These are phyloP conservation scores for Antrozous pallidus DNA, from an alignment of 2,797 vertebrate species.

Conservation along the genomic window DNA sequence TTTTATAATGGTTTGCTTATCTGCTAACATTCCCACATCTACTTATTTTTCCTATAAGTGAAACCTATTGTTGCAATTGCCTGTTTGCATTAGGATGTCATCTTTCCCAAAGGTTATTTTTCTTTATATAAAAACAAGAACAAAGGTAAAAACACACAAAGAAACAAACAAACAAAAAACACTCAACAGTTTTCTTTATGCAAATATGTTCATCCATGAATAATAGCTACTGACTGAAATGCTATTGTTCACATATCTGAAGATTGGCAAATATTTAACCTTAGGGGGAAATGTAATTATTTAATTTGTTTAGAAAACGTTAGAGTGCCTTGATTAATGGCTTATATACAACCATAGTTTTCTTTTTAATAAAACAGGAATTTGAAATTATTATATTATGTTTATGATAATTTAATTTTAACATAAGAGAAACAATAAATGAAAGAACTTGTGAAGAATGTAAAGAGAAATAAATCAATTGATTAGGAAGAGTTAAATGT, in stretches of 20 bases:
- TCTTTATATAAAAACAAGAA: not conserved
- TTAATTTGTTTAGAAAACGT: conserved; percentile 53
- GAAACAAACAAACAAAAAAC: not conserved
- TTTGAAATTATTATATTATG: not conserved
- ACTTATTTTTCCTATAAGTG: not conserved
- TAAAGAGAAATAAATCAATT: not conserved
- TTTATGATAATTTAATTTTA: conserved; percentile 15
- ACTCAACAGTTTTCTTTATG: conserved; percentile 35
- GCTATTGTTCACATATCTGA: conserved; percentile 59
- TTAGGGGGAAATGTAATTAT: conserved; percentile 55
- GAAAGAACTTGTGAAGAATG: not conserved
- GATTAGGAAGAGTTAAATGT: not conserved
- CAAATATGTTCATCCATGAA: conserved; percentile 44
- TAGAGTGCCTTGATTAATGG: conserved; percentile 36
- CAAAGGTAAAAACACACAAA: not conserved
- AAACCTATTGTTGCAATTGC: not conserved
- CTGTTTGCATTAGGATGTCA: not conserved
- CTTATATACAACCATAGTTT: conserved; percentile 44
- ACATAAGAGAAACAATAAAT: not conserved
- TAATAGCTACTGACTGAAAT: conserved; percentile 49
- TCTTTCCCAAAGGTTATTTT: conserved; percentile 1
- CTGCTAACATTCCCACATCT: not conserved
- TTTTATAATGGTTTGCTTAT: not conserved
- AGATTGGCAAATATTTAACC: conserved; percentile 54
- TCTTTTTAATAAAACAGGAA: conserved; percentile 52